phyloP scores from a whole-genome alignment of 2,888 invertebrate species.

The Melipona beecheii region DNA sequence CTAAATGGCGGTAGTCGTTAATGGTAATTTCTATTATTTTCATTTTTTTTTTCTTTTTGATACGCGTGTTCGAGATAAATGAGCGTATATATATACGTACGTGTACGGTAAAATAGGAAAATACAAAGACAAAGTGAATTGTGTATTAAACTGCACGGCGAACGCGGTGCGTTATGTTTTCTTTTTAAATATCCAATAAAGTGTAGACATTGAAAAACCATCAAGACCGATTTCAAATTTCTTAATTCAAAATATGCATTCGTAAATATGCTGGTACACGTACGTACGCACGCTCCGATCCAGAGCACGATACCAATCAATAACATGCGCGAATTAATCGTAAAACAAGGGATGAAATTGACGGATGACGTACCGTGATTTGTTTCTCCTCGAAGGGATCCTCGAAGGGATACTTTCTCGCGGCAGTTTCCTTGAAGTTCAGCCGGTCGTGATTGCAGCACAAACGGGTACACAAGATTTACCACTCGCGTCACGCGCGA shows the following conservation, averaged over 20 bases:
- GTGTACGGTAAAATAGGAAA: neutral
- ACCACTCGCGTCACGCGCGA: constrained; percentile 38
- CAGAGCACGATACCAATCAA: constrained; percentile 57
- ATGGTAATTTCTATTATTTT: neutral
- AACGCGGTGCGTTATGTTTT: neutral
- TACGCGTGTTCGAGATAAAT: neutral
- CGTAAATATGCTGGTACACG: constrained; percentile 9
- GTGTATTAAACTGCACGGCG: neutral
- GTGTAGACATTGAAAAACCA: neutral
- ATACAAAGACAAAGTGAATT: neutral
- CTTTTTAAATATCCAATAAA: neutral
- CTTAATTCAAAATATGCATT: constrained; percentile 18
- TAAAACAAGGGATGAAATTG: constrained; percentile 40
- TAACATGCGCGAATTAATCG: constrained; percentile 37
- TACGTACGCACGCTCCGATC: constrained; percentile 53
- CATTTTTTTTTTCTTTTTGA: neutral
- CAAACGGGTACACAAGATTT: constrained; percentile 41
- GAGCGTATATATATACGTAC: neutral
- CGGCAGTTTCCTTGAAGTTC: constrained; percentile 27
- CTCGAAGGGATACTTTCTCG: constrained; percentile 14
- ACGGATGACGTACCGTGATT: constrained; percentile 55
- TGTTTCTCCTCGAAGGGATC: constrained; percentile 11
- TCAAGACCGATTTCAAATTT: neutral
- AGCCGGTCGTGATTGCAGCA: constrained; percentile 11
- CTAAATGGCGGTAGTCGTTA: constrained; percentile 19